phyloP scores from a whole-genome alignment of 2,888 invertebrate species.

The Drosophila glabriapex region DNA sequence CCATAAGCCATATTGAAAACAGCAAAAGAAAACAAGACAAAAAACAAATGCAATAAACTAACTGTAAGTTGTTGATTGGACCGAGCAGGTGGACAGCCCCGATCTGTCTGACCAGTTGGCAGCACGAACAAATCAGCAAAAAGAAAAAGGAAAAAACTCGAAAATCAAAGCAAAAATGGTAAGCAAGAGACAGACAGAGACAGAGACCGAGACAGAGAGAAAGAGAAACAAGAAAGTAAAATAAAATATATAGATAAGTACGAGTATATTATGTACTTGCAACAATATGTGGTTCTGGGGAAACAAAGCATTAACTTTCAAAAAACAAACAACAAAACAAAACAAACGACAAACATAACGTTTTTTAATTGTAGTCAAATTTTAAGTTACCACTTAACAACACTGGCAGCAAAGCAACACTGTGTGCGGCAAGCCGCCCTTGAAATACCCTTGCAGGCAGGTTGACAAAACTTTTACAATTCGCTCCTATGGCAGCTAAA shows the following conservation, averaged over 20 bases:
- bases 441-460: slow-evolving; percentile 36
- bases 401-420: neutral
- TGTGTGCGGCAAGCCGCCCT: slow-evolving; percentile 31
- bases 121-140: slow-evolving; percentile 32
- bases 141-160: slow-evolving; percentile 16
- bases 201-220: slow-evolving; percentile 22
- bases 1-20: slow-evolving; percentile 28
- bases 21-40: slow-evolving; percentile 14
- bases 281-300: slow-evolving; percentile 73
- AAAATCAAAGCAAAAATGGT: slow-evolving; percentile 58
- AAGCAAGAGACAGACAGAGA: slow-evolving; percentile 8
- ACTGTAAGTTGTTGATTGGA: slow-evolving; percentile 53
- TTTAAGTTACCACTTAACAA: slow-evolving; percentile 49
- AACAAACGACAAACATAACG: slow-evolving; percentile 36
- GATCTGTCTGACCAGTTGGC: slow-evolving; percentile 29
- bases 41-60: slow-evolving; percentile 56
- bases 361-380: slow-evolving; percentile 56
- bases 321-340: slow-evolving; percentile 22
- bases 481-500: slow-evolving; percentile 26
- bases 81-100: slow-evolving; percentile 36
- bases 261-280: slow-evolving; percentile 15
- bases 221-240: slow-evolving; percentile 33
- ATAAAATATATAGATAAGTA: slow-evolving; percentile 19
- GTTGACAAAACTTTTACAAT: neutral
- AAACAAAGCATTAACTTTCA: slow-evolving; percentile 72